These are phyloP conservation scores for Trichopoda pennipes DNA, from an alignment of 2,888 invertebrate genomes.

Conservation along the genomic window DNA sequence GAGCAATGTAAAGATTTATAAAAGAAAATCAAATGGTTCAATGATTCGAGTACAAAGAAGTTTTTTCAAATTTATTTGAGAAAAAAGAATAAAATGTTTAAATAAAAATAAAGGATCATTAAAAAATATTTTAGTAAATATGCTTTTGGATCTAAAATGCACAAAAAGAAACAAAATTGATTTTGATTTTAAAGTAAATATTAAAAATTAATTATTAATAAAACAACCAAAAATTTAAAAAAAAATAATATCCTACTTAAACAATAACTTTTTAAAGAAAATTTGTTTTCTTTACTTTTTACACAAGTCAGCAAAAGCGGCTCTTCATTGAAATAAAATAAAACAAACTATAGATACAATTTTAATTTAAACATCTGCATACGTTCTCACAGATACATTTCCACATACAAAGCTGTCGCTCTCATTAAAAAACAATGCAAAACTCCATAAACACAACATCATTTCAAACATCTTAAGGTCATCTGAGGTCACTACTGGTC, in stretches of 20 bases:
- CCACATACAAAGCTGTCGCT: constrained; percentile 58
- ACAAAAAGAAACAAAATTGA: constrained; percentile 22
- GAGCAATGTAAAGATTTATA: background rate
- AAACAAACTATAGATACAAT: constrained; percentile 26
- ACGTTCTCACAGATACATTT: constrained; percentile 76
- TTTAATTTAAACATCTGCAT: constrained; percentile 76
- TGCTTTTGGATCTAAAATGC: background rate
- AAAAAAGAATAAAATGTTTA: background rate
- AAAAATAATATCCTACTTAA: constrained; percentile 58
- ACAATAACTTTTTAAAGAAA: constrained; percentile 16
- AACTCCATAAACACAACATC: constrained; percentile 56
- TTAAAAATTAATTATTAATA: constrained; percentile 33
- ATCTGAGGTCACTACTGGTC: constrained; percentile 75
- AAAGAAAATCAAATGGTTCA: constrained; percentile 55
- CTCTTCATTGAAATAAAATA: constrained; percentile 32
- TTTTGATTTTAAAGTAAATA: background rate
- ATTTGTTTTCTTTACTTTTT: constrained; percentile 18
- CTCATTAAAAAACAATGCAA: constrained; percentile 76
- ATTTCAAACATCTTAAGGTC: constrained; percentile 74
- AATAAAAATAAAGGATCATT: background rate
- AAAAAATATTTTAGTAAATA: background rate
- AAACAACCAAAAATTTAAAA: constrained; percentile 57
- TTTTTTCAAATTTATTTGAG: background rate
- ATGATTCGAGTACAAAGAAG: background rate
- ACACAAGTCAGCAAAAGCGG: constrained; percentile 41